These are phyloP conservation scores for Hippolais icterina DNA, from an alignment of 2,113 vertebrate genomes.

Conservation along the genomic window DNA sequence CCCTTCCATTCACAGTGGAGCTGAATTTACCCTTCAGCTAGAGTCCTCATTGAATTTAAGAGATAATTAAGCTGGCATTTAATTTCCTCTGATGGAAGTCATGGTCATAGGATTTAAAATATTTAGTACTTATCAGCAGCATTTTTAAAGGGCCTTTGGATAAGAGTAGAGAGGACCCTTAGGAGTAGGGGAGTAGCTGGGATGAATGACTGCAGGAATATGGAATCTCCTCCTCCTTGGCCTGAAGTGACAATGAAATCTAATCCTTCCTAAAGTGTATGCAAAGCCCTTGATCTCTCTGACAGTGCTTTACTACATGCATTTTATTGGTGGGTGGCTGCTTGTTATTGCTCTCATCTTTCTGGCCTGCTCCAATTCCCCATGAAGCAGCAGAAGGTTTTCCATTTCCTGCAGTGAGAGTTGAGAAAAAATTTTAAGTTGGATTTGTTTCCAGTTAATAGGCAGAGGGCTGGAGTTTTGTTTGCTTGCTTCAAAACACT, in stretches of 20 bases:
- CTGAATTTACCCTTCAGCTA: not conserved
- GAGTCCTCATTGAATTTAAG: not conserved
- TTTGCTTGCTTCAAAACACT: not conserved
- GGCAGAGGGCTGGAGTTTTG: not conserved
- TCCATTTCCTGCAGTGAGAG: not conserved
- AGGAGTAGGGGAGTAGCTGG: not conserved
- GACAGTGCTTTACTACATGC: not conserved
- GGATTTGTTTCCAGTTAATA: not conserved
- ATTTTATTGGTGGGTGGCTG: constrained; percentile 14
- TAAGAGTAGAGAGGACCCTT: not conserved
- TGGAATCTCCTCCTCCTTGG: constrained; percentile 5
- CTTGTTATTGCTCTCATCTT: not conserved
- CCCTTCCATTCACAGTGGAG: not conserved
- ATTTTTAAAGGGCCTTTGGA: not conserved
- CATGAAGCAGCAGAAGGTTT: not conserved
- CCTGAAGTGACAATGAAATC: constrained; percentile 35
- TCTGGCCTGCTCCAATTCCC: not conserved
- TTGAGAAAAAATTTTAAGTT: not conserved
- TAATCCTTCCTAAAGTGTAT: constrained; percentile 15
- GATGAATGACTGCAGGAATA: not conserved
- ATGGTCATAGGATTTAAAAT: not conserved
- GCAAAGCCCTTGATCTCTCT: constrained; percentile 24
- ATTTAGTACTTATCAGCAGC: not conserved
- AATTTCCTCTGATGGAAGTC: not conserved
- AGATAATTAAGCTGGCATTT: not conserved